phyloP scores from a whole-genome alignment of 1,140 invertebrate species.

The Penaeus vannamei region DNA sequence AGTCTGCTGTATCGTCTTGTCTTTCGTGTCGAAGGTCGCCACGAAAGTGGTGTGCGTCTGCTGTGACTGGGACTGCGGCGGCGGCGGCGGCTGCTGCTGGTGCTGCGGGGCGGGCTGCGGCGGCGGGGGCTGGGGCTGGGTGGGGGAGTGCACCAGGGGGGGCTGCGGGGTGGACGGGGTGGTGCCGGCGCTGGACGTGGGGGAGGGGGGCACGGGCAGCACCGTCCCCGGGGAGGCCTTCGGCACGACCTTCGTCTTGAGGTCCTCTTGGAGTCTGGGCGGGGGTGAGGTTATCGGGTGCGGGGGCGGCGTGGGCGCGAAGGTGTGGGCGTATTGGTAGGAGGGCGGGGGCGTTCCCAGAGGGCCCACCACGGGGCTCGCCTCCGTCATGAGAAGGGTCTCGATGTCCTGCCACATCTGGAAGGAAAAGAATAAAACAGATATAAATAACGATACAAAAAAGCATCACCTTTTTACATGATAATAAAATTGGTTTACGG shows the following conservation, averaged over 20 bases:
- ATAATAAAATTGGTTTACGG: background rate
- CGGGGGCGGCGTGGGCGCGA: constrained; percentile 29
- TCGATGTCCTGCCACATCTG: constrained; percentile 76
- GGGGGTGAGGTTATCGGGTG: constrained; percentile 27
- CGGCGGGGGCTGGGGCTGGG: constrained; percentile 27
- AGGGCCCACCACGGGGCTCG: constrained; percentile 49
- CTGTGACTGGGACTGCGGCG: background rate
- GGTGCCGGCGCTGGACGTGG: background rate
- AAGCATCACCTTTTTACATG: background rate
- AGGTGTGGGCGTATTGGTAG: constrained; percentile 19
- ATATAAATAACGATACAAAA: background rate
- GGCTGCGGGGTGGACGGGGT: constrained; percentile 40
- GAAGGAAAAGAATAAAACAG: constrained; percentile 41
- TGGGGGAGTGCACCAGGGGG: constrained; percentile 20
- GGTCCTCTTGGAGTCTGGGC: constrained; percentile 9
- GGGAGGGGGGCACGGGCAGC: background rate
- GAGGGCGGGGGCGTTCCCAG: constrained; percentile 44
- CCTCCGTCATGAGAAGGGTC: constrained; percentile 71
- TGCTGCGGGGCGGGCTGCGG: background rate
- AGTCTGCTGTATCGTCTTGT: constrained; percentile 1
- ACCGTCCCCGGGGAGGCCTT: constrained; percentile 42
- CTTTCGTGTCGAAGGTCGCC: constrained; percentile 25
- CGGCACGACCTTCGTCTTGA: constrained; percentile 4
- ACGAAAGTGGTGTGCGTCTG: constrained; percentile 32
- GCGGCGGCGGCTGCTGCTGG: background rate